These are phyloP conservation scores for Anastrepha obliqua DNA, from an alignment of 1,140 invertebrate species.

Conservation along the genomic window DNA sequence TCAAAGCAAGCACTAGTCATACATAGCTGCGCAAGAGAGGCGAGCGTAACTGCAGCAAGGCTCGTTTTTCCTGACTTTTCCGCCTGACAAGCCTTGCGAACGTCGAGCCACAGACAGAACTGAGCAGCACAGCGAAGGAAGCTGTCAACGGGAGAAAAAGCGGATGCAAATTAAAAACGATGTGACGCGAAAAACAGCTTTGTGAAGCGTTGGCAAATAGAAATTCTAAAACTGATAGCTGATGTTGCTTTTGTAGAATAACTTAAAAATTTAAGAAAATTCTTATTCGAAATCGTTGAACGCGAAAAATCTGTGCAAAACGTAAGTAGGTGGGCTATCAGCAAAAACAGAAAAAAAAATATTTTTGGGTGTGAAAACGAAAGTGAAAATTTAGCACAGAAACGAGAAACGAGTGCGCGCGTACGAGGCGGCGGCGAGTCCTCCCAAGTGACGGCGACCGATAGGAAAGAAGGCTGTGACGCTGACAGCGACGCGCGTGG, in stretches of 20 bases:
- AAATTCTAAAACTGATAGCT: not conserved
- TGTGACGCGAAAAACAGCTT: not conserved
- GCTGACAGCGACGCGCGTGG: not conserved
- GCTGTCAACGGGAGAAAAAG: constrained; percentile 19
- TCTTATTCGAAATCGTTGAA: not conserved
- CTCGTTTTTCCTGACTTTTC: not conserved
- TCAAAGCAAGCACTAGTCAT: not conserved
- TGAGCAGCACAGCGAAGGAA: constrained; percentile 38
- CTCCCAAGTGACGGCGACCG: not conserved
- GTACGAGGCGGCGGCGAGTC: constrained; percentile 20
- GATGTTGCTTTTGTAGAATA: too few relatives aligned
- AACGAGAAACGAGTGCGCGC: constrained; percentile 55
- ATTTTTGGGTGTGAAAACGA: constrained; percentile 60
- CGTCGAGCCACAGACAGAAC: constrained; percentile 7
- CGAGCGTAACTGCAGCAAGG: constrained; percentile 16
- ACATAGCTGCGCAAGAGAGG: not conserved
- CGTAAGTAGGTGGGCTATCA: not conserved
- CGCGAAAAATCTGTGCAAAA: not conserved
- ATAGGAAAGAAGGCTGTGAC: not conserved
- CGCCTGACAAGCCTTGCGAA: constrained; percentile 3
- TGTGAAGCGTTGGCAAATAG: not conserved
- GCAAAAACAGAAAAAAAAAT: not conserved
- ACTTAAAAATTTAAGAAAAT: not conserved
- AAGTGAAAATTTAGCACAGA: constrained; percentile 59
- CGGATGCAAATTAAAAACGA: not conserved